Percentiles rank a stretch among this genome's conserved stretches.
Conservation (phyloP, 2,888 invertebrate genomes). For the Thereva nobilitata region DNA sequence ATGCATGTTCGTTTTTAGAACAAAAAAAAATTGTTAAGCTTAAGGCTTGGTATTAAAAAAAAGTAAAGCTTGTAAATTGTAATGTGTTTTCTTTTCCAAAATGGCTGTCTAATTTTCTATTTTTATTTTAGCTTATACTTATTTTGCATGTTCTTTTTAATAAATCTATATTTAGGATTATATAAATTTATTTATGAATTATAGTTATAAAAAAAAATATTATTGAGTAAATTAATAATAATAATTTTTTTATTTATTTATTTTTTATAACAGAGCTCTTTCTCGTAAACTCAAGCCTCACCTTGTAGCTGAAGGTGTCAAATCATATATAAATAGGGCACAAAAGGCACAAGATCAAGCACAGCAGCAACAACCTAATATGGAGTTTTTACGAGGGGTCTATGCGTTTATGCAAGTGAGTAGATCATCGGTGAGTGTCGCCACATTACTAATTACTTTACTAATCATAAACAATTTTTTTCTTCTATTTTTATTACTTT, state of each 20-base stretch:
- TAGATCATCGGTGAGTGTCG: slow-evolving; percentile 61
- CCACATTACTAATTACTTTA: slow-evolving; percentile 55
- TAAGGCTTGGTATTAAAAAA: too few relatives aligned
- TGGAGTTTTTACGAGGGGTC: slow-evolving; percentile 61
- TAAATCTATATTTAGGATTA: neutral
- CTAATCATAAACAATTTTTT: slow-evolving; percentile 57
- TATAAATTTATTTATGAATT: too few relatives aligned
- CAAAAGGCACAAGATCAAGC: slow-evolving; percentile 52
- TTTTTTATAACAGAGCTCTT: slow-evolving; percentile 51
- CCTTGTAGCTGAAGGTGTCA: slow-evolving; percentile 58
- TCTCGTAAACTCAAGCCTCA: slow-evolving; percentile 58
- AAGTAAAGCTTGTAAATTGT: too few relatives aligned
- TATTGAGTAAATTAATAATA: neutral
- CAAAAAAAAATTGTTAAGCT: too few relatives aligned
- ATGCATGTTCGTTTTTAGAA: too few relatives aligned
- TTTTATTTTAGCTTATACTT: neutral
- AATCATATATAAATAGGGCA: slow-evolving; percentile 58
- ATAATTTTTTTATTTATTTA: neutral
- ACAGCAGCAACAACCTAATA: slow-evolving; percentile 58
- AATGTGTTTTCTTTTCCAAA: too few relatives aligned
- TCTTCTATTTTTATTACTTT: slow-evolving; percentile 52
- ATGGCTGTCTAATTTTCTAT: too few relatives aligned
- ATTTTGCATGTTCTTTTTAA: neutral
- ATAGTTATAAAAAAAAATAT: neutral
- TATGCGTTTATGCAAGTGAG: slow-evolving; percentile 62